phyloP scores from a whole-genome alignment of 2,797 vertebrate species.

The Leptatherina wallacei region DNA sequence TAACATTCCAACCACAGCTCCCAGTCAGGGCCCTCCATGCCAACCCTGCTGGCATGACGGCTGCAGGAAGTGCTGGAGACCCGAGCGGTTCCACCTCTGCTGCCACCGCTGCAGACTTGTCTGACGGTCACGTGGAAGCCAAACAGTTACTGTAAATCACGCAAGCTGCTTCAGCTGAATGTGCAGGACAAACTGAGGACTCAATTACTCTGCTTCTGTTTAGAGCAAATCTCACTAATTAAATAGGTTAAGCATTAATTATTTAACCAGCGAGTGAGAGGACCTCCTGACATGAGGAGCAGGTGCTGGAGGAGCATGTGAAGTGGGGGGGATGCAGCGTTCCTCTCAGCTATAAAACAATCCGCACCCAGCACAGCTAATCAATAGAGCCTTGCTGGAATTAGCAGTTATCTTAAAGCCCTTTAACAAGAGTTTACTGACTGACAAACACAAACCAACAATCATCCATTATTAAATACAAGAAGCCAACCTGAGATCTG shows the following conservation, averaged over 20 bases:
- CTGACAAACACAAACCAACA: slow-evolving; percentile 83
- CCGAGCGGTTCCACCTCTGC: slow-evolving; percentile 14
- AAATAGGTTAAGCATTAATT: slow-evolving; percentile 84
- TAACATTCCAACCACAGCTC: slow-evolving; percentile 38
- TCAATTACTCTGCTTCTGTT: slow-evolving; percentile 77
- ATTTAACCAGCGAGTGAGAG: slow-evolving; percentile 67
- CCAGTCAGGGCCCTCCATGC: slow-evolving; percentile 26
- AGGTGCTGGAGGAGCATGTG: slow-evolving; percentile 19
- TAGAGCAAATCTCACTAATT: slow-evolving; percentile 83
- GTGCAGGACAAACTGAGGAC: slow-evolving; percentile 40
- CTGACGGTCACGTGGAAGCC: slow-evolving; percentile 10
- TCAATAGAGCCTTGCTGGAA: slow-evolving; percentile 80
- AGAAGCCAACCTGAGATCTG: slow-evolving; percentile 25
- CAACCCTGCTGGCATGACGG: slow-evolving; percentile 23
- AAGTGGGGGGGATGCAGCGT: slow-evolving; percentile 20
- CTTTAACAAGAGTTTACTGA: slow-evolving; percentile 76
- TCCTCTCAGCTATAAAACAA: slow-evolving; percentile 76
- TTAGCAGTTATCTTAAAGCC: slow-evolving; percentile 84
- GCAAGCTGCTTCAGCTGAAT: not conserved
- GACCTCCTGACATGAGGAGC: slow-evolving; percentile 48
- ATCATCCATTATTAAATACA: slow-evolving; percentile 80
- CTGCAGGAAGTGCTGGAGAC: slow-evolving; percentile 25
- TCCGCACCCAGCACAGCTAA: slow-evolving; percentile 67
- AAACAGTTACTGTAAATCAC: slow-evolving; percentile 27
- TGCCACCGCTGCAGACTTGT: slow-evolving; percentile 16